Evolutionary conservation across 2,113 vertebrate species (phyloP).

Genomic region (Columba livia): DNA sequence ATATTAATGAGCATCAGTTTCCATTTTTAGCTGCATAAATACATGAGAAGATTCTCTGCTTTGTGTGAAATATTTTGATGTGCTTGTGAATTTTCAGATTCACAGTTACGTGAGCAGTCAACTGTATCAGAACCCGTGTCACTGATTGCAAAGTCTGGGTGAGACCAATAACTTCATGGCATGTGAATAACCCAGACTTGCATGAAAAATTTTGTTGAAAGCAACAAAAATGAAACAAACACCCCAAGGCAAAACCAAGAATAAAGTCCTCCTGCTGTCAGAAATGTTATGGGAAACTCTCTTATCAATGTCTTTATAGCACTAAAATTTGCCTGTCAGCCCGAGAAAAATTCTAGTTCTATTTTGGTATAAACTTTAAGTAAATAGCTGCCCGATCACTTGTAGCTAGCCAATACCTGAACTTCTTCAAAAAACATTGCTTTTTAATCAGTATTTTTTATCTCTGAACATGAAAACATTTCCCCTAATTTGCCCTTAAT

Average conservation of each 20-base stretch:
- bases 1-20: background rate
- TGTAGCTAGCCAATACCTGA: background rate
- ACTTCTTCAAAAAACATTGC: background rate
- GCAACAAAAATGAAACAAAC: conserved; percentile 12
- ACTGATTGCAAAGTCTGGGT: background rate
- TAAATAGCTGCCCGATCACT: background rate
- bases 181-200: background rate
- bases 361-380: background rate
- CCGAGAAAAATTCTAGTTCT: background rate
- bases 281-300: background rate
- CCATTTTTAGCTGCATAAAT: background rate
- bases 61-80: background rate
- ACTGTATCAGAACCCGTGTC: background rate
- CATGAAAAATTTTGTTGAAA: background rate
- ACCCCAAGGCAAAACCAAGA: background rate
- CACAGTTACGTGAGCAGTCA: background rate
- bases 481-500: background rate
- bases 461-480: background rate
- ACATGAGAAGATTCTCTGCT: background rate
- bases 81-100: background rate
- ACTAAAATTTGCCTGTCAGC: background rate
- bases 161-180: background rate
- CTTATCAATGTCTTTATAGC: background rate
- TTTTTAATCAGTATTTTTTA: background rate
- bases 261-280: background rate